phyloP scores from a whole-genome alignment of 2,888 invertebrate species.

The Diloba caeruleocephala region DNA sequence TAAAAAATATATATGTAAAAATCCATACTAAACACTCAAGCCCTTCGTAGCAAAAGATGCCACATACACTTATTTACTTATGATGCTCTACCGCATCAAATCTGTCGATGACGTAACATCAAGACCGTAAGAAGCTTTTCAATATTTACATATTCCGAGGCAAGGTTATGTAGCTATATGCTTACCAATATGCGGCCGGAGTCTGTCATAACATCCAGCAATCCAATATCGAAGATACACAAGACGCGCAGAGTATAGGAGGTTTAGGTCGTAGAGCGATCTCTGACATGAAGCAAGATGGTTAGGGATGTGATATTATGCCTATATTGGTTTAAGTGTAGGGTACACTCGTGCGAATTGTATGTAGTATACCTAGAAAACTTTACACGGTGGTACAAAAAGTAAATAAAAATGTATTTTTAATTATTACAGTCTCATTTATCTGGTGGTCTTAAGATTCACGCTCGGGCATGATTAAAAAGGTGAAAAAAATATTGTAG shows the following conservation, averaged over 20 bases:
- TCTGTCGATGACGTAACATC: constrained; percentile 27
- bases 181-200: constrained; percentile 44
- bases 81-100: constrained; percentile 7
- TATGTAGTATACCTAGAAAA: not conserved
- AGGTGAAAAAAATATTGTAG: too few relatives aligned
- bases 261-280: constrained; percentile 41
- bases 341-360: constrained; percentile 8
- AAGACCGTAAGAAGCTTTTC: constrained; percentile 32
- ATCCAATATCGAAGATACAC: constrained; percentile 56
- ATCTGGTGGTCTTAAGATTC: too few relatives aligned
- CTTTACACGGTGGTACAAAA: too few relatives aligned
- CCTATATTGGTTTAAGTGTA: constrained; percentile 26
- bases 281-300: constrained; percentile 19
- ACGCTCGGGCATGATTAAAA: too few relatives aligned
- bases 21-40: not conserved
- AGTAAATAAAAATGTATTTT: too few relatives aligned
- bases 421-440: too few relatives aligned
- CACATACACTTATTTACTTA: constrained; percentile 20
- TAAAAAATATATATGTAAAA: too few relatives aligned
- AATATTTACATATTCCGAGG: constrained; percentile 44
- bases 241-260: constrained; percentile 28
- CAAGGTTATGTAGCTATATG: constrained; percentile 19
- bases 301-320: constrained; percentile 11
- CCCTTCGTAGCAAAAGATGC: constrained; percentile 10
- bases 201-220: constrained; percentile 56